Evolutionary conservation across 2,888 invertebrate species (phyloP).

Genomic region (Andrena flavipes): DNA sequence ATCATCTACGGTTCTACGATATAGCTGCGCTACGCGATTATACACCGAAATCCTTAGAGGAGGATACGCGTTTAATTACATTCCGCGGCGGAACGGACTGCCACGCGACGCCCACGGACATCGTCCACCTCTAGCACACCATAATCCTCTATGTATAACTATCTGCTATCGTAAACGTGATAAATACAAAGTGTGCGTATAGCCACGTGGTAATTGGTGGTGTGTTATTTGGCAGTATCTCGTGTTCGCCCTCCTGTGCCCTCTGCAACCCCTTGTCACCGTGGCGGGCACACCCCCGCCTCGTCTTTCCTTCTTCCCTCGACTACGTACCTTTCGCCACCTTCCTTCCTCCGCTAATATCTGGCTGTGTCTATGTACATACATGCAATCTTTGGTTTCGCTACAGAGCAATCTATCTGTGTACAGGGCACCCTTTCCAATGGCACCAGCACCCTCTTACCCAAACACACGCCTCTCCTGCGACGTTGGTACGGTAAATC

Average conservation of each 20-base stretch:
- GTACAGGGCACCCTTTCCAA: not conserved
- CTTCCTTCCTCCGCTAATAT: constrained; percentile 19
- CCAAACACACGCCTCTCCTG: not conserved
- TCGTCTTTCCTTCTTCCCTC: not conserved
- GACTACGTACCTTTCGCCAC: not conserved
- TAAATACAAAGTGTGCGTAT: constrained; percentile 78
- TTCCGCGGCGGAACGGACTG: constrained; percentile 32
- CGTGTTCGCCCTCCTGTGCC: constrained; percentile 43
- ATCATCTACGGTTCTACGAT: constrained; percentile 39
- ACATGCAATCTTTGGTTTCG: constrained; percentile 73
- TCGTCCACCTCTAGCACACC: constrained; percentile 8
- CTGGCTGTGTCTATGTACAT: constrained; percentile 39
- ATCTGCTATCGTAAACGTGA: constrained; percentile 70
- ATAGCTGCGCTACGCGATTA: constrained; percentile 55
- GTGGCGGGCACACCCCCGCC: not conserved
- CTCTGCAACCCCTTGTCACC: constrained; percentile 14
- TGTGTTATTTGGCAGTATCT: constrained; percentile 75
- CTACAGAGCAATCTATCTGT: constrained; percentile 36
- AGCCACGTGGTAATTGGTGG: constrained; percentile 67
- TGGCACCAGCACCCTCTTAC: not conserved
- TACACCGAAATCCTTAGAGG: constrained; percentile 22
- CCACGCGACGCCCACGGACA: constrained; percentile 12
- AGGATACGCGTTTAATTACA: constrained; percentile 32
- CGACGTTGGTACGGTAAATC: constrained; percentile 13
- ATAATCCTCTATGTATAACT: constrained; percentile 41